Evolutionary conservation across 2,113 vertebrate species (phyloP).

Genomic region (Carlito syrichta): DNA sequence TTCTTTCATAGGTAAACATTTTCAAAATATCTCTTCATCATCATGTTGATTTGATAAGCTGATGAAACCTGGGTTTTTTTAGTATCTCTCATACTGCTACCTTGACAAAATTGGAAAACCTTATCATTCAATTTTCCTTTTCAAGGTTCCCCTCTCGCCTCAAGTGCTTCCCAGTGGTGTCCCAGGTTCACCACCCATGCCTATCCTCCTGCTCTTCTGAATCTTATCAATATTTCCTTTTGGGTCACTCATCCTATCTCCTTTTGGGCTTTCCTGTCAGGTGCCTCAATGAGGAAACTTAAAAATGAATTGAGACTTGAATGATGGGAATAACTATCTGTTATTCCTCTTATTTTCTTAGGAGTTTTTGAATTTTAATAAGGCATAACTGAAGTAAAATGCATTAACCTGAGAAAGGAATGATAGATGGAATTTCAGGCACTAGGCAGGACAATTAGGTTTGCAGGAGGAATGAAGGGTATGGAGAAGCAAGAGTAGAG

Average conservation of each 20-base stretch:
- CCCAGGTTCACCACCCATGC: neutral
- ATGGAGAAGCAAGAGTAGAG: neutral
- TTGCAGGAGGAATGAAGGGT: neutral
- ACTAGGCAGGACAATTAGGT: neutral
- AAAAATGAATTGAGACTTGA: neutral
- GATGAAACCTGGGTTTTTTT: neutral
- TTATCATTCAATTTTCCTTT: neutral
- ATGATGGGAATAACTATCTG: neutral
- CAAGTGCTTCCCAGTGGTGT: neutral
- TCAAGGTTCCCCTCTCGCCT: neutral
- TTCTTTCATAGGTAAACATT: neutral
- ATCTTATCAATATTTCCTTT: neutral
- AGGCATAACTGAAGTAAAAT: neutral
- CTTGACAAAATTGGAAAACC: neutral
- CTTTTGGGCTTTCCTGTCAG: neutral
- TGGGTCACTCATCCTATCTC: neutral
- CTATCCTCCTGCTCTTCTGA: neutral
- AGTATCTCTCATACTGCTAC: neutral
- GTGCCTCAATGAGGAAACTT: neutral
- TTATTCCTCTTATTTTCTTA: neutral
- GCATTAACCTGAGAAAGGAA: neutral
- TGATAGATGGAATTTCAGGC: neutral
- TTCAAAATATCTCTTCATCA: neutral
- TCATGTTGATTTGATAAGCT: neutral
- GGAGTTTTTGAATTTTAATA: slow-evolving; percentile 27